Percentiles rank a stretch among this genome's conserved stretches.
phyloP scores from a whole-genome alignment of 1,140 invertebrate species.

The Megathymus violae region DNA sequence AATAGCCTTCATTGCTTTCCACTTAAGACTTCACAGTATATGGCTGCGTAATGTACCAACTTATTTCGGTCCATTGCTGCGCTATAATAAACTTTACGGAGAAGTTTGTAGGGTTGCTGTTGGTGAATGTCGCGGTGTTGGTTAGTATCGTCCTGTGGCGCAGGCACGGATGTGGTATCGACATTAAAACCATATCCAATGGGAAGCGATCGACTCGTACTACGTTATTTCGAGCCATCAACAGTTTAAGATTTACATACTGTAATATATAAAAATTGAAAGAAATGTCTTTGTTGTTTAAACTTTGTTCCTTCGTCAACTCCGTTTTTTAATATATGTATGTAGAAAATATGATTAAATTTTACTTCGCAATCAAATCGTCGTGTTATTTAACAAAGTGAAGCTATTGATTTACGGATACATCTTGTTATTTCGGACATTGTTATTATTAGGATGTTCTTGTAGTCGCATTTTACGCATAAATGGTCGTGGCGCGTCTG shows the following conservation, averaged over 20 bases:
- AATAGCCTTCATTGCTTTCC: constrained; percentile 21
- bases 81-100: constrained; percentile 36
- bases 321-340: too few relatives aligned
- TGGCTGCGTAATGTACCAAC: constrained; percentile 11
- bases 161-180: constrained; percentile 68
- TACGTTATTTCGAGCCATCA: constrained; percentile 33
- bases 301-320: too few relatives aligned
- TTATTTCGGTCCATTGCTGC: background rate
- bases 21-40: constrained; percentile 25
- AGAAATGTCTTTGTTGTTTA: constrained; percentile 1
- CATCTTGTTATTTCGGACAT: too few relatives aligned
- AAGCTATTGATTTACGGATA: too few relatives aligned
- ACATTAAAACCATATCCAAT: constrained; percentile 61
- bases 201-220: constrained; percentile 46
- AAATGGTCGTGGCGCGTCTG: too few relatives aligned
- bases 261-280: too few relatives aligned
- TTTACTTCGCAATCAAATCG: too few relatives aligned
- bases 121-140: constrained; percentile 17
- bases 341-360: too few relatives aligned
- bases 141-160: constrained; percentile 61
- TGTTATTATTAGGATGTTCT: too few relatives aligned
- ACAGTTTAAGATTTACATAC: too few relatives aligned
- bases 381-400: too few relatives aligned
- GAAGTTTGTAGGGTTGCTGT: constrained; percentile 12
- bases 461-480: too few relatives aligned